Evolutionary conservation across 64 coral and sea anemone genomes (phyloP), one percentile per base, ranked within the genome.

Genomic region (Platygyra sinensis): DNA sequence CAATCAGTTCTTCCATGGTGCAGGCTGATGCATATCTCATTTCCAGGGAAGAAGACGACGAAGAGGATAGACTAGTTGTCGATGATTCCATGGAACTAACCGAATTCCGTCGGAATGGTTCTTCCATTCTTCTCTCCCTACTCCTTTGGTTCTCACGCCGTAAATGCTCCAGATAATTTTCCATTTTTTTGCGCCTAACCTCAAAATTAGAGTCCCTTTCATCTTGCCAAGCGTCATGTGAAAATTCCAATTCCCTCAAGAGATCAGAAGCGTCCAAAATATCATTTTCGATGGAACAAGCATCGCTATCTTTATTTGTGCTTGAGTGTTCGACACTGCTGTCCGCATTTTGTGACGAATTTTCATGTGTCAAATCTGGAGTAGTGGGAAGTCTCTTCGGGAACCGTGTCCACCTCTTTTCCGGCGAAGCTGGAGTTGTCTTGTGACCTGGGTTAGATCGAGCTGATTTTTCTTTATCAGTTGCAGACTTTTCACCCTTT

Each of bases 1-100:
- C 76, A 30, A 79, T 55, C 24, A 79, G 12, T 79, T 79, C 49
- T 57, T 79, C 76, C 55, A 28, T 50, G 8, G 76, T 79, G 49
- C 76, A 57, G 8, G 76, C 76, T 13, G 51, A 55, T 10, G 27
- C 10, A 57, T 79, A 79, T 30, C 32, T 77, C 22, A 46, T 49
- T 0, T 79, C 76, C 15, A 16, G 8, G 10, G 50, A 51, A 55
- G 51, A 55, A 59, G 38, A 51, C 0, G 51, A 79, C 10, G 76
- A 79, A 11, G 46, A 15, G 4, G 51, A 79, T 27, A 3, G 4
- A 28, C 24, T 69, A 55, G 49, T 79, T 22, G 76, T 51, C 13
- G 10, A 28, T 57, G 76, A 79, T 13, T 30, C 76, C 76, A 27
- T 6, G 49, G 76, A 79, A 57, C 49, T 79, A 28, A 24, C n/a